Conservation (phyloP, 2,888 invertebrate genomes). For the Noctua janthina region DNA sequence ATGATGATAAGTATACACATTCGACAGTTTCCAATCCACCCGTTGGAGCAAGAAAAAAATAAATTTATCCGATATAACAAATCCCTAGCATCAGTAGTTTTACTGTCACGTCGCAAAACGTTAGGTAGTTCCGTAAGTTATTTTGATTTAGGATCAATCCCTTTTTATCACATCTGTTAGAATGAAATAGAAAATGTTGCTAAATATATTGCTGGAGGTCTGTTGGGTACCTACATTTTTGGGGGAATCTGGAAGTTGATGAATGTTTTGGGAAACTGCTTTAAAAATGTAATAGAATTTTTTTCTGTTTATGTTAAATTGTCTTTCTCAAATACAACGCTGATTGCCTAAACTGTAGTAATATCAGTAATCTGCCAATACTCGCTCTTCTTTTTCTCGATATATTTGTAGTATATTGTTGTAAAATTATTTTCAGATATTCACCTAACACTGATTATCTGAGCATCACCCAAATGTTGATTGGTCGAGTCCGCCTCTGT, state of each 20-base stretch:
- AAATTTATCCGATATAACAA: conserved; percentile 37
- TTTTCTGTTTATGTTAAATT: neutral
- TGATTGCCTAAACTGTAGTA: neutral
- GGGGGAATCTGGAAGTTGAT: neutral
- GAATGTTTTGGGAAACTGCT: neutral
- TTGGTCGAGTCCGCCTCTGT: too few species aligned
- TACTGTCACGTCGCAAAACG: conserved; percentile 20
- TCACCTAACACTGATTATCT: too few species aligned
- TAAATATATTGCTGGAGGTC: conserved; percentile 5
- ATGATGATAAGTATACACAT: conserved; percentile 23
- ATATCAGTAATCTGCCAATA: neutral
- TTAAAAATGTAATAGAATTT: neutral
- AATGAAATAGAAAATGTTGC: conserved; percentile 7
- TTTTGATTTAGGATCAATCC: conserved; percentile 43
- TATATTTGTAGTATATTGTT: too few species aligned
- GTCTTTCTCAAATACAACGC: neutral
- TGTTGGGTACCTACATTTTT: neutral
- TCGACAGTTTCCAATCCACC: conserved; percentile 4
- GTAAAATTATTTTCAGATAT: too few species aligned
- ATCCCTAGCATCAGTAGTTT: conserved; percentile 48
- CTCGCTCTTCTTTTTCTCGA: too few species aligned
- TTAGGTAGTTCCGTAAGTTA: conserved; percentile 20
- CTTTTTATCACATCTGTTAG: conserved; percentile 33
- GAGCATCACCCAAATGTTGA: too few species aligned
- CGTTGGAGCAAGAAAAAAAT: conserved; percentile 19